Conservation (phyloP, 2,797 vertebrate species). For the Limosa lapponica region DNA sequence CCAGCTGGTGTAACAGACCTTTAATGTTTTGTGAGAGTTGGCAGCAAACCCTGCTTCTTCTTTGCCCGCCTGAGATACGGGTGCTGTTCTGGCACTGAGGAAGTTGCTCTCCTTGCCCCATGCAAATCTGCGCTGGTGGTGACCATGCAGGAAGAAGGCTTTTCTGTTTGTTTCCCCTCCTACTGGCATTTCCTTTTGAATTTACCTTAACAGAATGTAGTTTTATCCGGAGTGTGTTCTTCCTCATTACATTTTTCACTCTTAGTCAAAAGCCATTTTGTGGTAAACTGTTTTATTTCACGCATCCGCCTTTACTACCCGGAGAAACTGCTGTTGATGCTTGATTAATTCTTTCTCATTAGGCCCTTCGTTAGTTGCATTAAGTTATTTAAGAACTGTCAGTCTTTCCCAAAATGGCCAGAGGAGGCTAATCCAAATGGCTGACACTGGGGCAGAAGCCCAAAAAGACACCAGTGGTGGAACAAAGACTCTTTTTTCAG, state of each 20-base stretch:
- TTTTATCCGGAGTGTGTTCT: neutral
- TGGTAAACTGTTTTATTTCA: neutral
- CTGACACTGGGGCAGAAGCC: neutral
- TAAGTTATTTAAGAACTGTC: neutral
- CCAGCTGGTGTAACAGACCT: neutral
- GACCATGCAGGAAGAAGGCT: neutral
- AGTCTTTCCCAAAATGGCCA: neutral
- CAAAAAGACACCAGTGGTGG: neutral
- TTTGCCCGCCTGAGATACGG: too few species aligned
- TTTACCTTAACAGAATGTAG: neutral
- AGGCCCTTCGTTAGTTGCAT: neutral
- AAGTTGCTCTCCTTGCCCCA: neutral
- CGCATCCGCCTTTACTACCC: neutral
- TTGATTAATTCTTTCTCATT: neutral
- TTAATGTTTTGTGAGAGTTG: neutral
- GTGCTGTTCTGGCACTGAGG: neutral
- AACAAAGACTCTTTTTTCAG: neutral
- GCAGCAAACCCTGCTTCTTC: neutral
- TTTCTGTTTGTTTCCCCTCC: neutral
- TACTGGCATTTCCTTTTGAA: neutral
- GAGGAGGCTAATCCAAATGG: neutral
- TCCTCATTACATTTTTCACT: neutral
- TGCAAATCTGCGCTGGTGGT: neutral
- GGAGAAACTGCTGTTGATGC: neutral
- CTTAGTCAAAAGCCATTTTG: neutral